Conservation (phyloP, 2,888 invertebrate genomes). For the Agapostemon virescens region DNA sequence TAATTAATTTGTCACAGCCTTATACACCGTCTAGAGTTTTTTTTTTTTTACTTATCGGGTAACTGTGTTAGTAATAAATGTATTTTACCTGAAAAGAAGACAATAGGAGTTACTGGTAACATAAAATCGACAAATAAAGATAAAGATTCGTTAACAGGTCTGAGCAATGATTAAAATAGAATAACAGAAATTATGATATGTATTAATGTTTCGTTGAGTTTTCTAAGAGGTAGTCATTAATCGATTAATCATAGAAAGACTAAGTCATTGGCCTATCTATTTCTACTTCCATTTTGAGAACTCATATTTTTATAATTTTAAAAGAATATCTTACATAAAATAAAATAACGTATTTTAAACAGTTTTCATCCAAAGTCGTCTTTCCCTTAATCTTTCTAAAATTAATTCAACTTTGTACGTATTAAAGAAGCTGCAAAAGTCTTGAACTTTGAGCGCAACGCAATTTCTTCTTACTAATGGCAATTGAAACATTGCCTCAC, state of each 20-base stretch:
- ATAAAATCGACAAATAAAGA: not conserved
- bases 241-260: not conserved
- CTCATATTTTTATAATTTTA: not conserved
- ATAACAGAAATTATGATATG: constrained; percentile 4
- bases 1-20: constrained; percentile 41
- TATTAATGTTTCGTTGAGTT: constrained; percentile 3
- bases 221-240: not conserved
- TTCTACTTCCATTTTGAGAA: not conserved
- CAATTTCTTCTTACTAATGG: not conserved
- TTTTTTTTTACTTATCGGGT: not conserved
- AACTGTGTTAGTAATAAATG: constrained; percentile 11
- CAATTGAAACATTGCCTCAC: not conserved
- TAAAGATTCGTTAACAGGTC: not conserved
- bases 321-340: not conserved
- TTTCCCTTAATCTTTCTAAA: not conserved
- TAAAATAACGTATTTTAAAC: not conserved
- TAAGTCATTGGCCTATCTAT: not conserved
- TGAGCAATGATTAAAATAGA: constrained; percentile 24
- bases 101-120: not conserved
- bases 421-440: not conserved
- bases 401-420: not conserved
- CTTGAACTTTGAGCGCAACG: not conserved
- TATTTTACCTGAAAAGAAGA: not conserved
- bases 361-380: not conserved
- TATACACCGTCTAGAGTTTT: constrained; percentile 11